Evolutionary conservation across 92 coral and sea anemone species (phyloP), one percentile per base, ranked within the genome.

Genomic region (Epizoanthus illoricatus): DNA sequence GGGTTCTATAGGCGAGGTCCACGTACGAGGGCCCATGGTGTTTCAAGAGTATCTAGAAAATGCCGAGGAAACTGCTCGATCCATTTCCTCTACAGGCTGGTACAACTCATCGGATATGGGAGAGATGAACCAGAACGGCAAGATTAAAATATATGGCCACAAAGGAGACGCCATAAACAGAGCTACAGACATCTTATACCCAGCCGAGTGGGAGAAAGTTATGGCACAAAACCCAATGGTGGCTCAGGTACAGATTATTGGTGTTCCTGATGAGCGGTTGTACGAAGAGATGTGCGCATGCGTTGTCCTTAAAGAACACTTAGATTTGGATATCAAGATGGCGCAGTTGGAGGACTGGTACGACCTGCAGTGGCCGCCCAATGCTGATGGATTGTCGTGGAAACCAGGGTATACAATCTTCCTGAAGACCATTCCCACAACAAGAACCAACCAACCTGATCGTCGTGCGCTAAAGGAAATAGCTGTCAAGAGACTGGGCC

Each of bases 231-330:
- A 88, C 74, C 87, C 86, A 19, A 57, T 79, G 59, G 84, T 88
- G 16, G 79, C 87, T 3, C 42, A 78, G n/a, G 85, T 84, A n/a
- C 59, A 80, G 49, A 76, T 80, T 19, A 82, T 88, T 56, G 91
- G 91, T 73, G 85, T 88, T n/a, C 91, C 91, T 64, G 91, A 88
- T 66, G 66, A 85, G 59, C 88, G 88, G 86, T 71, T 88, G 23
- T 71, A 73, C 60, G 91, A 88, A 72, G 84, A 83, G 65, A 54
- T 87, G 65, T 87, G 90, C 81, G 90, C 90, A 45, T 87, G 90
- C 71, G 84, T 87, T 43, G 80, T 84, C 49, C 79, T 84, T 13
- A 87, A 87, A 71, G 76, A 81, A 24, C 72, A 52, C 45, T 24
- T 18, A 17, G 64, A 67, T 66, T 43, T 71, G 75, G 70, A 59